Evolutionary conservation across 2,113 vertebrate genomes (phyloP).

Genomic region (Chaetodon auriga): DNA sequence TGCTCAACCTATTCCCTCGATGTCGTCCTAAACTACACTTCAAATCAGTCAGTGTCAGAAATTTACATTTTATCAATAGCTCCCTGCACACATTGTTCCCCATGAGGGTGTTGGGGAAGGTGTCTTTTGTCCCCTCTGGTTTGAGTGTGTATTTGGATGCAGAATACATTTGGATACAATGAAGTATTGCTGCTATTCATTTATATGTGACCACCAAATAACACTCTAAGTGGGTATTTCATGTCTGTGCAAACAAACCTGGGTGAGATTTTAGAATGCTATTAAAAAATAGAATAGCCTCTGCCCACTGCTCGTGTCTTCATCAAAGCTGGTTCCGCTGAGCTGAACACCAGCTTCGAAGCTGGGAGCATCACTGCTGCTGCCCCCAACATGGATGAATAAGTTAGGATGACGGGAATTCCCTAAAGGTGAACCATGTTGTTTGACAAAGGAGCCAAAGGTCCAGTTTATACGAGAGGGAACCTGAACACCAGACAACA

Average conservation of each 20-base stretch:
- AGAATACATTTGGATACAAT: neutral
- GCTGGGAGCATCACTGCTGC: conserved; percentile 4
- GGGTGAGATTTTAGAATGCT: neutral
- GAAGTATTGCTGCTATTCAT: neutral
- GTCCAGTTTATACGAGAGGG: conserved; percentile 32
- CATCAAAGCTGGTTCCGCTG: conserved; percentile 35
- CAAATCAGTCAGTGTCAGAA: conserved; percentile 10
- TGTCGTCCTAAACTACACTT: neutral
- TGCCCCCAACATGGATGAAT: conserved; percentile 34
- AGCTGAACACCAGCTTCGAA: conserved; percentile 14
- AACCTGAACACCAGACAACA: conserved; percentile 42
- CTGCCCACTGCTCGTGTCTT: conserved; percentile 8
- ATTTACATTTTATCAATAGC: conserved; percentile 15
- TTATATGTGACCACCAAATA: neutral
- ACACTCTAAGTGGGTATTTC: neutral
- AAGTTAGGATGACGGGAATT: conserved; percentile 48
- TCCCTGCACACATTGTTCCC: neutral
- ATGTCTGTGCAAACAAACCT: neutral
- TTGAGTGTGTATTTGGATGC: neutral
- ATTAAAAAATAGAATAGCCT: neutral
- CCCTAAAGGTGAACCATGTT: conserved; percentile 43
- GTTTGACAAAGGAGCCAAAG: conserved; percentile 31
- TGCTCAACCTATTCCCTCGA: neutral
- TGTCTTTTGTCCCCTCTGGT: neutral
- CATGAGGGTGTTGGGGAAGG: neutral